Evolutionary conservation across 2,797 vertebrate genomes (phyloP).

Genomic region (Remorina albescens): DNA sequence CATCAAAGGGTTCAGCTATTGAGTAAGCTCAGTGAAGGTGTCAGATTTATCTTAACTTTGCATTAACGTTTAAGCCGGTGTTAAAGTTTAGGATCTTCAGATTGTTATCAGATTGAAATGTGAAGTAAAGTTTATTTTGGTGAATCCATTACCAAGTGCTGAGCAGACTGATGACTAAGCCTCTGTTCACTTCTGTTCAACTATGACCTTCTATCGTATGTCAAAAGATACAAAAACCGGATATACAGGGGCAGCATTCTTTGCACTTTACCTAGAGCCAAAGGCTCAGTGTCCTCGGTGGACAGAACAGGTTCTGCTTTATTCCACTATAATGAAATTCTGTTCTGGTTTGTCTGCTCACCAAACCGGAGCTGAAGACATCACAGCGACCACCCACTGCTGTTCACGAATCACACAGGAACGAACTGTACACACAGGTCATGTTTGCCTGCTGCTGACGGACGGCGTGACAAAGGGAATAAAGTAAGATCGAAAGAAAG

Average conservation of each 20-base stretch:
- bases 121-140: slow-evolving; percentile 23
- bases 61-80: slow-evolving; percentile 23
- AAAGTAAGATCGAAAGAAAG: slow-evolving; percentile 14
- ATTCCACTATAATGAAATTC: slow-evolving; percentile 57
- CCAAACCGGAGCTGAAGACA: slow-evolving; percentile 44
- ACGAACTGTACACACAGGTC: slow-evolving; percentile 18
- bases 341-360: slow-evolving; percentile 54
- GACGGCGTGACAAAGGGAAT: slow-evolving; percentile 25
- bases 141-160: neutral
- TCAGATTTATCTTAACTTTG: slow-evolving; percentile 12
- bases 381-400: slow-evolving; percentile 54
- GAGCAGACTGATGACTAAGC: neutral
- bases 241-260: slow-evolving; percentile 22
- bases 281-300: slow-evolving; percentile 28
- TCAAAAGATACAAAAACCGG: slow-evolving; percentile 9
- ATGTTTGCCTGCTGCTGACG: slow-evolving; percentile 54
- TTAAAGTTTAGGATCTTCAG: slow-evolving; percentile 21
- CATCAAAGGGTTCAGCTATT: slow-evolving; percentile 32
- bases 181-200: neutral
- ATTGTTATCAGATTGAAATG: slow-evolving; percentile 30
- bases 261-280: slow-evolving; percentile 27
- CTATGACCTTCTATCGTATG: neutral
- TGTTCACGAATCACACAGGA: slow-evolving; percentile 42
- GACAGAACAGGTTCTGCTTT: slow-evolving; percentile 31
- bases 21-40: neutral